A percentile compares a stretch with the other conserved stretches of the same genome.
Conservation (phyloP, 1,140 invertebrate species). For the Wasmannia auropunctata region DNA sequence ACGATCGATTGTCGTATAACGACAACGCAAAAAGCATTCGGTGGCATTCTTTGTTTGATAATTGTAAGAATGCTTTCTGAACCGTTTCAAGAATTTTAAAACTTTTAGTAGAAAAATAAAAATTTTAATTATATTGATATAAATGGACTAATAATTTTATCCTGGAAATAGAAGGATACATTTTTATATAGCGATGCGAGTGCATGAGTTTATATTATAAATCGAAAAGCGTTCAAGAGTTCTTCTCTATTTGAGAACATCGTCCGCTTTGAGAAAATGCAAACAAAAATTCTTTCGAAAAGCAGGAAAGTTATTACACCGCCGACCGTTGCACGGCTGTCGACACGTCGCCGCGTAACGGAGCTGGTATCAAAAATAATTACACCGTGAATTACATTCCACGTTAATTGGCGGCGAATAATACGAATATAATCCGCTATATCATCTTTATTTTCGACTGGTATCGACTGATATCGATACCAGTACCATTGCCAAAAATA, state of each 20-base stretch:
- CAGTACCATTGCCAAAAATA: not conserved
- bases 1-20: no score
- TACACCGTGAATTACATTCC: constrained; percentile 36
- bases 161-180: not conserved
- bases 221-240: not conserved
- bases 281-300: constrained; percentile 13
- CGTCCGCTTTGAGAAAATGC: not conserved
- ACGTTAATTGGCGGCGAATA: constrained; percentile 48
- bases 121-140: not conserved
- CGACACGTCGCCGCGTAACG: constrained; percentile 45
- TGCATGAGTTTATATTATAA: not conserved
- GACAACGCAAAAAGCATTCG: not conserved
- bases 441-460: constrained; percentile 25
- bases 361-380: constrained; percentile 55
- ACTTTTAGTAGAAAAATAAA: not conserved
- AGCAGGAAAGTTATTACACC: not conserved
- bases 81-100: no score
- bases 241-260: not conserved
- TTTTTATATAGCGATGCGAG: not conserved
- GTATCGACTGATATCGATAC: not conserved
- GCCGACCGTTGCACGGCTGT: constrained; percentile 17
- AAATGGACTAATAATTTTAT: no score
- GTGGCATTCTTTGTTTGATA: no score
- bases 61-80: no score
- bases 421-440: constrained; percentile 7